Percentiles rank a stretch among this genome's conserved stretches.
Conservation (phyloP, 1,140 invertebrate genomes). For the Tetramorium parvispinum region DNA sequence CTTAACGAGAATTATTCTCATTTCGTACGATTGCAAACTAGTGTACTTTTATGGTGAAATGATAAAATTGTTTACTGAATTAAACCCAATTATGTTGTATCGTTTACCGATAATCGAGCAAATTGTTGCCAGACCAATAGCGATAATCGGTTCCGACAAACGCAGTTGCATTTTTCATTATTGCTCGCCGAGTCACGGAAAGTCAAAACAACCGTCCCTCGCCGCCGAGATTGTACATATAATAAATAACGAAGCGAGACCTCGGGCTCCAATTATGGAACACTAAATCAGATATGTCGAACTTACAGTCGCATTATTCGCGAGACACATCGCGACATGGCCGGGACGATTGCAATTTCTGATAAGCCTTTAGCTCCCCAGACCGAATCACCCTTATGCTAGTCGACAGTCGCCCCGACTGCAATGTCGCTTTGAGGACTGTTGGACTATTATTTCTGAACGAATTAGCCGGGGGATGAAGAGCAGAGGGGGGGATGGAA, state of each 20-base stretch:
- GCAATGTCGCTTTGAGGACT: conserved; percentile 55
- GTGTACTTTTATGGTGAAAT: neutral
- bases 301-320: conserved; percentile 38
- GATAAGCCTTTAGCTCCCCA: conserved; percentile 44
- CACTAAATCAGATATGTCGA: conserved; percentile 47
- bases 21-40: neutral
- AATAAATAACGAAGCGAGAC: conserved; percentile 29
- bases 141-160: too few relatives aligned
- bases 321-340: conserved; percentile 32
- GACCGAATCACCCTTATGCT: conserved; percentile 6
- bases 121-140: neutral
- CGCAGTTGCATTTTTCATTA: conserved; percentile 19
- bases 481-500: neutral
- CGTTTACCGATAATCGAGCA: too few relatives aligned
- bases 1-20: neutral
- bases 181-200: neutral
- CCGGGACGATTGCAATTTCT: conserved; percentile 47
- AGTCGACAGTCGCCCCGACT: neutral
- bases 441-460: conserved; percentile 57
- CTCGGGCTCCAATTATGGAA: conserved; percentile 38
- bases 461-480: conserved; percentile 45
- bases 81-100: neutral
- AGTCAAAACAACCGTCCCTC: neutral
- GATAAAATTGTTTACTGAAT: neutral
- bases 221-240: conserved; percentile 6